A percentile compares a stretch with the other conserved stretches of the same genome.
Evolutionary conservation across 2,797 vertebrate genomes (phyloP).

Genomic region (Chelidonichthys spinosus): DNA sequence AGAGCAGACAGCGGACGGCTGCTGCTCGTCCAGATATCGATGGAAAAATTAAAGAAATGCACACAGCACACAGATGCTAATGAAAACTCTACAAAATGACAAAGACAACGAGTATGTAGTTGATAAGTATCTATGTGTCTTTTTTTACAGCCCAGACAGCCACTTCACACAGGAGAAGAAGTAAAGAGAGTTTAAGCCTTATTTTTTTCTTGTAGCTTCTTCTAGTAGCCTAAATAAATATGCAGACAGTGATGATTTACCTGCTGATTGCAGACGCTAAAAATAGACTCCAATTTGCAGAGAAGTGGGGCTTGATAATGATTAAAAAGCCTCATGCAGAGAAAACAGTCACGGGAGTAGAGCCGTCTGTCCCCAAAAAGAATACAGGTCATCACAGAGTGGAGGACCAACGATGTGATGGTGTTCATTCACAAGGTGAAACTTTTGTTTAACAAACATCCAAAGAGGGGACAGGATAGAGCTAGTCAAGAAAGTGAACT

Average conservation of each 20-base stretch:
- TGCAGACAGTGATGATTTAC: constrained; percentile 47
- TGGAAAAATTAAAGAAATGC: constrained; percentile 47
- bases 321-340: constrained; percentile 64
- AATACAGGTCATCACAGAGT: constrained; percentile 29
- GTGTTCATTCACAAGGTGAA: constrained; percentile 25
- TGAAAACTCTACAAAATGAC: constrained; percentile 54
- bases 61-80: constrained; percentile 43
- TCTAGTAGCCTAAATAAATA: constrained; percentile 56
- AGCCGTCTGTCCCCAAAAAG: constrained; percentile 25
- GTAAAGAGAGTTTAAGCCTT: constrained; percentile 31
- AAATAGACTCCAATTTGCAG: constrained; percentile 66
- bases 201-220: constrained; percentile 30
- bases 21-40: constrained; percentile 46
- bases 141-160: constrained; percentile 20
- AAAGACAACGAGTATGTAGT: constrained; percentile 58
- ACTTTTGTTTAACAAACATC: constrained; percentile 25
- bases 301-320: constrained; percentile 46
- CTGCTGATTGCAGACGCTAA: constrained; percentile 66
- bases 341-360: constrained; percentile 40
- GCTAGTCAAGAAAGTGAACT: constrained; percentile 1
- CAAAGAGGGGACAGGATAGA: background rate
- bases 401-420: background rate
- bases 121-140: constrained; percentile 41
- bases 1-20: constrained; percentile 38
- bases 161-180: constrained; percentile 16